These are phyloP conservation scores for Tenthredo distinguenda DNA, from an alignment of 2,888 invertebrate genomes.

Conservation along the genomic window DNA sequence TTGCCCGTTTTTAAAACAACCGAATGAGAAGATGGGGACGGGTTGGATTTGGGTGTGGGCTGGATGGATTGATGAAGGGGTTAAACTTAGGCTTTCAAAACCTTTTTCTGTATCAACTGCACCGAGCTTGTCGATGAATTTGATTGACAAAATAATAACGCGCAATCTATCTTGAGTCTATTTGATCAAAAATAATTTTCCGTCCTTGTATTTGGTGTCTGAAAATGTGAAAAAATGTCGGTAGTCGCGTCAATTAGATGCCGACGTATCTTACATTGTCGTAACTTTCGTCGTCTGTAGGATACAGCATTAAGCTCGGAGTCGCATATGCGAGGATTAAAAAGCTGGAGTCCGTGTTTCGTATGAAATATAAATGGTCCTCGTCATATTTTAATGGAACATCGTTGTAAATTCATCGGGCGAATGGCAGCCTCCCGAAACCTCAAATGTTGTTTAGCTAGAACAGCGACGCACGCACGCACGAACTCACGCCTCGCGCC, in stretches of 20 bases:
- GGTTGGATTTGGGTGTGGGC: neutral
- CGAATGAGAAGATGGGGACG: neutral
- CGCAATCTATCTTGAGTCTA: neutral
- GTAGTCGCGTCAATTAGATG: constrained; percentile 38
- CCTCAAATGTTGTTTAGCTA: constrained; percentile 25
- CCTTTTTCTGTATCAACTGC: neutral
- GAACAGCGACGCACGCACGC: constrained; percentile 12
- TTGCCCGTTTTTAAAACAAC: constrained; percentile 14
- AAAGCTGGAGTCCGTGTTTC: constrained; percentile 47
- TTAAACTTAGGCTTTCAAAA: neutral
- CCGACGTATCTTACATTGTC: constrained; percentile 39
- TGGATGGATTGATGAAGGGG: neutral
- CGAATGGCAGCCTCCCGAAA: constrained; percentile 54
- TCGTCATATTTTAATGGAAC: constrained; percentile 70
- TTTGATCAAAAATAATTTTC: neutral
- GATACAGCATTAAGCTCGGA: neutral
- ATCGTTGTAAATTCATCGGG: constrained; percentile 59
- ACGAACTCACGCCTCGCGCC: neutral
- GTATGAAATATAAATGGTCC: constrained; percentile 60
- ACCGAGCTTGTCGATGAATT: neutral
- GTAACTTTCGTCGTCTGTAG: constrained; percentile 25
- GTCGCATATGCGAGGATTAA: constrained; percentile 8
- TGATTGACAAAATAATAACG: neutral
- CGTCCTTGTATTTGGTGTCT: neutral
- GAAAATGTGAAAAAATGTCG: neutral